Conservation (phyloP, 1,140 invertebrate genomes). For the Leptinotarsa defecta region DNA sequence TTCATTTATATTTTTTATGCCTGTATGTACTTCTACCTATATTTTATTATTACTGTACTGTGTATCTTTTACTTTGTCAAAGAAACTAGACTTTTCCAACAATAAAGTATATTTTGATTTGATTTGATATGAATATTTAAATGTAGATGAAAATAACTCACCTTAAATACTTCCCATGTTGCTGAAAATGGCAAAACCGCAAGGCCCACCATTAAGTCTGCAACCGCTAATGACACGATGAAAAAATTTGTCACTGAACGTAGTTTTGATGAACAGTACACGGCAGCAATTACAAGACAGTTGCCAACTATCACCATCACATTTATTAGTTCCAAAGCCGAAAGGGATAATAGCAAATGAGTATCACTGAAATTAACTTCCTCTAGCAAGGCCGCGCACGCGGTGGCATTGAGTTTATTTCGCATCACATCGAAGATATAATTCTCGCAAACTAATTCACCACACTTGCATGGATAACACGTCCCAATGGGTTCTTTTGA, state of each 20-base stretch:
- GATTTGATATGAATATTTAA: no score
- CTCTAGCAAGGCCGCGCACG: slow-evolving; percentile 74
- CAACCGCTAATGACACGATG: slow-evolving; percentile 90
- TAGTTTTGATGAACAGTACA: slow-evolving; percentile 84
- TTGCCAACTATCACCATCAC: slow-evolving; percentile 88
- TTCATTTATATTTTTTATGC: no score
- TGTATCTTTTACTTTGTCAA: no score
- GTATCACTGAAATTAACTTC: slow-evolving; percentile 79
- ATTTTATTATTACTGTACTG: no score
- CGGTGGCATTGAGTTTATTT: slow-evolving; percentile 68
- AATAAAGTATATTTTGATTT: no score
- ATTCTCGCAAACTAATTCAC: background rate
- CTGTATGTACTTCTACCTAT: no score
- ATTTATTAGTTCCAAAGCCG: slow-evolving; percentile 80
- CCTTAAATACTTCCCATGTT: slow-evolving; percentile 87
- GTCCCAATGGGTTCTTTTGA: background rate
- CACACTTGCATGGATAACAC: background rate
- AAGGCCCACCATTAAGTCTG: slow-evolving; percentile 88
- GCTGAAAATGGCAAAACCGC: slow-evolving; percentile 90
- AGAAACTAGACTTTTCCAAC: no score
- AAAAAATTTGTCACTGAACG: slow-evolving; percentile 93
- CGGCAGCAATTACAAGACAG: slow-evolving; percentile 88
- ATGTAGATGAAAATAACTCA: slow-evolving; percentile 49
- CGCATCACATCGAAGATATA: slow-evolving; percentile 44
- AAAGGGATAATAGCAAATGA: slow-evolving; percentile 72